Base-by-base conservation (phyloP, 2,888 invertebrate genomes). In the Nephrotoma flavescens region DNA sequence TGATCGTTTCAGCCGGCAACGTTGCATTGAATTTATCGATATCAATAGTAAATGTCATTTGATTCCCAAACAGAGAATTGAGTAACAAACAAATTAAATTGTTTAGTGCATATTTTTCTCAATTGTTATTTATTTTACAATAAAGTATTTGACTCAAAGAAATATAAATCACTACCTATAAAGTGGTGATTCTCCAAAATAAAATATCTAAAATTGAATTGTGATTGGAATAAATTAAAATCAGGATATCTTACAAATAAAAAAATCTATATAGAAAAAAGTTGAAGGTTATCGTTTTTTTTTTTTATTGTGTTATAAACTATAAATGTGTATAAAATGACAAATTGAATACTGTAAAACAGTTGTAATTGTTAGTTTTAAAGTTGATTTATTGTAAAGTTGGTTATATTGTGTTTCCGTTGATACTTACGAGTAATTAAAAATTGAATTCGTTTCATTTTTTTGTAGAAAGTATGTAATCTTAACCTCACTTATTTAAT, bases 261-360 rank as follows among this genome's bases (percentile, higher is more conserved):
- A 5, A 52, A 52, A 15, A 5, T 15, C 7, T 4, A 19, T 71
- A 31, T 11, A 71, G 52, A 52, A 7, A 83, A 31, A 42, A 15
- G n/a, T 42, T 84, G 84, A 84, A 84, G 84, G 84, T 84, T 84
- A n/a, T 84, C 42, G 84, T 84, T 84, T 84, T 71, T 71, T 84
- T 41, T 41, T 41, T 19, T 19, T 19, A 0, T 83, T 84, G n/a
- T 84, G 15, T 41, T n/a, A 31, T 9, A 5, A 52, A 15, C 44
- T 52, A 15, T 15, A 15, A 15, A 15, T 31, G 31, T 31, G 31
- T 31, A 31, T 52, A 52, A 15, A 15, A 52, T 52, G 52, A 52
- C 71, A 19, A 31, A 71, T 71, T 71, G 31, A 71, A 71, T 31
- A 31, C 31, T 9, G 15, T 52, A 71, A 31, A 6, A 71, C 19